Evolutionary conservation across 2,888 invertebrate species (phyloP).

Genomic region (Cephus rjabovi): DNA sequence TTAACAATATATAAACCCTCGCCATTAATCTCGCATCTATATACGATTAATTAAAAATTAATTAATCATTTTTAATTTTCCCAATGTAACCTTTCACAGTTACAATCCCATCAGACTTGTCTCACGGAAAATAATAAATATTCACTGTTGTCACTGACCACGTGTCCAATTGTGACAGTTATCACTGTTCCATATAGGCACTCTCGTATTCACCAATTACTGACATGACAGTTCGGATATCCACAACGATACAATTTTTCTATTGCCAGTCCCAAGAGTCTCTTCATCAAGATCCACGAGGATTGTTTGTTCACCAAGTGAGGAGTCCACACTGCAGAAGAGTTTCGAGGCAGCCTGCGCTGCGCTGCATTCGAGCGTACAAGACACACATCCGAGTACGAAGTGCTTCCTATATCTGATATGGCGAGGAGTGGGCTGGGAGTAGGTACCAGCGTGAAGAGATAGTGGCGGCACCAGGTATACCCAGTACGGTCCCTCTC

Average conservation of each 20-base stretch:
- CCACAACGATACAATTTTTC: background rate
- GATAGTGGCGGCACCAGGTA: slow-evolving; percentile 33
- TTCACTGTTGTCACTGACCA: background rate
- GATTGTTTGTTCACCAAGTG: background rate
- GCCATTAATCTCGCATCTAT: background rate
- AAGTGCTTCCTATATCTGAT: slow-evolving; percentile 42
- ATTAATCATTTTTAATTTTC: background rate
- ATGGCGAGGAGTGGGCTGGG: slow-evolving; percentile 33
- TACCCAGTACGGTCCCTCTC: slow-evolving; percentile 52
- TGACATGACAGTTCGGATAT: background rate
- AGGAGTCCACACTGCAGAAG: background rate
- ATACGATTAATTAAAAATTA: background rate
- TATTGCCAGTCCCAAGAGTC: background rate
- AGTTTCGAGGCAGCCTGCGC: slow-evolving; percentile 22
- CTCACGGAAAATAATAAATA: background rate
- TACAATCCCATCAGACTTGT: background rate
- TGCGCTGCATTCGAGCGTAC: slow-evolving; percentile 37
- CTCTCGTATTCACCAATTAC: background rate
- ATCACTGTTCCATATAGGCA: background rate
- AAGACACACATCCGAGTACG: slow-evolving; percentile 37
- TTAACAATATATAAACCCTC: background rate
- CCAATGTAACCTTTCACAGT: background rate
- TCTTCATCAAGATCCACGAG: background rate
- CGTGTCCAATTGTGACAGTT: background rate
- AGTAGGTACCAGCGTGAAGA: slow-evolving; percentile 28